Evolutionary conservation across 2,888 invertebrate genomes (phyloP), one percentile per base, ranked within the genome.

Genomic region (Drosophila maculinotata): DNA sequence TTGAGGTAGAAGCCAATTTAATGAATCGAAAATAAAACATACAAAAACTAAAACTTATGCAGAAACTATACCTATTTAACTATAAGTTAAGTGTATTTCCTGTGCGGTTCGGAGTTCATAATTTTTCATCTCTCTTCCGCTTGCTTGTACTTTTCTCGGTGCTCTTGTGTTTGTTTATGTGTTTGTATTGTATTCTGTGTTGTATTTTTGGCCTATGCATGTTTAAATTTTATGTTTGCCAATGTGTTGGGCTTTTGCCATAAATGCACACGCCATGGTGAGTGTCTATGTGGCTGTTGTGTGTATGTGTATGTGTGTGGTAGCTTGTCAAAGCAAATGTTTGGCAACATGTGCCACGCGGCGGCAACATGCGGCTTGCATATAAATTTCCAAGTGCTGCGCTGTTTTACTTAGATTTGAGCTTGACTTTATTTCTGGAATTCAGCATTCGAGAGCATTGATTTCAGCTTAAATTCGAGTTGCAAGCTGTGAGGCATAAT

Each of bases 191-290:
- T 82, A 44, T 75, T 69, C 76, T 67, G 45, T 77, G 81, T 78
- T 84, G 78, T 84, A 78, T 70, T 76, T 81, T 87, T 87, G 69
- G 85, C 87, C 82, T 82, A 87, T 87, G 85, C 82, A 87, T 83
- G 87, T 81, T 81, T 84, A 87, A 81, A 81, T 81, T 87, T 87
- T 80, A 87, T 81, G 87, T 81, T 87, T 81, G 84, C 75, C 87
- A 81, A 84, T 81, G 82, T 83, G 87, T 87, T 87, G 79, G 85
- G 79, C 63, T 28, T 36, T 45, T 9, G 65, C 53, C 70, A 82
- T 82, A 87, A 79, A 69, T 76, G 76, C 70, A 75, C 75, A 60
- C 53, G 49, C 26, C 35, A 48, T n/a, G n/a, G 23, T 38, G 25
- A 12, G 33, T 49, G 15, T 38, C 20, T 25, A 8, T n/a, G 10